Evolutionary conservation across 30 jellyfish, hydroid and myxozoan genomes (phyloP), one percentile per base, ranked within the genome.

Genomic region (Clytia hemisphaerica): DNA sequence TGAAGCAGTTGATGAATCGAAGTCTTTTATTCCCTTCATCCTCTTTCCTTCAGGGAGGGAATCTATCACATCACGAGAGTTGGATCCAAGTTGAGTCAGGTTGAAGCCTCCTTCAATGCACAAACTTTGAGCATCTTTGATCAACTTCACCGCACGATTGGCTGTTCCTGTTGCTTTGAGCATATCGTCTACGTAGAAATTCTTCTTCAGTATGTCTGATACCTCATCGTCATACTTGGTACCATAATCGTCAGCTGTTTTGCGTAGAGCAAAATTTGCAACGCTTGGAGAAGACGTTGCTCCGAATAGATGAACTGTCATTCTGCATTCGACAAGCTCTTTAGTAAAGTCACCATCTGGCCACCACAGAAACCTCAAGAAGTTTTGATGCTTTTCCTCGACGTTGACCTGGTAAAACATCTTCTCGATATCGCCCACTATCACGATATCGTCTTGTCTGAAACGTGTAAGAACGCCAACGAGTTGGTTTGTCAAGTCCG

Each of bases 321-420:
- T 59, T 58, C 29, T 36, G 38, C 42, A 59, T 70, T 73, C 79
- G 27, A 22, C 51, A 15, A 36, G 70, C 37, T 38, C 69, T 47
- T 38, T 73, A 29, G 28, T 44, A 18, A 28, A 19, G 70, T 73
- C 77, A 61, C 72, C 85, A 16, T 73, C 46, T 45, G 58, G 45
- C 79, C 85, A 73, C 79, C 85, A 73, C 38, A 58, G 37, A 54
- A 73, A 73, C 22, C 85, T 55, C 32, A 57, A 70, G 38, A 59
- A 54, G 40, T 37, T 51, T 58, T 32, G 44, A 78, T 73, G 59
- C 53, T 73, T 51, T 18, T 58, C 70, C 12, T 30, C 35, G 28
- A 73, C 85, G 14, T 47, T 29, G 30, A 72, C 77, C 34, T 72
- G 76, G 45, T 72, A 29, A 38, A 72, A 72, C 84, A 72, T 72